A percentile compares a stretch with the other conserved stretches of the same genome.
These are phyloP conservation scores for Sesia apiformis DNA, from an alignment of 2,888 invertebrate species.

Conservation along the genomic window DNA sequence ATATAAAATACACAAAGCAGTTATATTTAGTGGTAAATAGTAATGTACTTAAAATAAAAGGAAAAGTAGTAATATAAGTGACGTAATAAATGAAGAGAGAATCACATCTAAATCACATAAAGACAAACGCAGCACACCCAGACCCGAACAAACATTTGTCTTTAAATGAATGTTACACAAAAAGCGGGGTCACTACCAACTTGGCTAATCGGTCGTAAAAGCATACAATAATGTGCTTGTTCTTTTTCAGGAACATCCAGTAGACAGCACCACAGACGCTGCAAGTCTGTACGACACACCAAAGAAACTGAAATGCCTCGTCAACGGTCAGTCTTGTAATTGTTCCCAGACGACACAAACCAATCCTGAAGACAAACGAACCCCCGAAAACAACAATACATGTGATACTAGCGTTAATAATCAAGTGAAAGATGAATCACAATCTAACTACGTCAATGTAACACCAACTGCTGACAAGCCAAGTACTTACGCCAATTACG, in stretches of 20 bases:
- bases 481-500: conserved; percentile 70
- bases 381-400: conserved; percentile 23
- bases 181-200: too few relatives aligned
- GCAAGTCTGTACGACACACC: conserved; percentile 83
- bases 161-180: too few relatives aligned
- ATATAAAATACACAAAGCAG: too few relatives aligned
- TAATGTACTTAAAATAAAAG: too few relatives aligned
- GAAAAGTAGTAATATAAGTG: too few relatives aligned
- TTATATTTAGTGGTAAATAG: too few relatives aligned
- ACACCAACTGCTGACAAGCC: conserved; percentile 45
- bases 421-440: conserved; percentile 26
- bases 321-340: conserved; percentile 71
- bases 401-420: conserved; percentile 42
- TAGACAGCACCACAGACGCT: conserved; percentile 37
- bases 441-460: conserved; percentile 71
- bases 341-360: conserved; percentile 74
- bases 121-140: too few relatives aligned
- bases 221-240: background rate
- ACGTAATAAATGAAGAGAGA: too few relatives aligned
- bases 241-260: conserved; percentile 61
- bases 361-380: conserved; percentile 59
- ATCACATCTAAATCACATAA: too few relatives aligned
- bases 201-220: too few relatives aligned
- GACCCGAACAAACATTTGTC: too few relatives aligned
- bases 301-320: conserved; percentile 82